Evolutionary conservation across 2,797 vertebrate species (phyloP), one percentile per base, ranked within the genome.

Genomic region (Falco columbarius): DNA sequence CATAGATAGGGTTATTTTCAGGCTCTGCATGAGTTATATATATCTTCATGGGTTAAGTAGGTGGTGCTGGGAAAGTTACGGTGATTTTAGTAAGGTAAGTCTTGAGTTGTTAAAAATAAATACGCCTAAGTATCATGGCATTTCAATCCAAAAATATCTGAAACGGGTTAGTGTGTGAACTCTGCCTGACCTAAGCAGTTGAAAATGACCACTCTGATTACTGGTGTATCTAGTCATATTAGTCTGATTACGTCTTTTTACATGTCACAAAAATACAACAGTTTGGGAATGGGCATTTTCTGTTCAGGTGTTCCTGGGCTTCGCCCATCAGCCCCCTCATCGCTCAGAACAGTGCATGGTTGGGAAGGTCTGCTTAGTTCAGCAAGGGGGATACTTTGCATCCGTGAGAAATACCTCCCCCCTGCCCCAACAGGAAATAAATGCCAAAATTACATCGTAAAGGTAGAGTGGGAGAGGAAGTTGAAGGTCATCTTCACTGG

Each of bases 61-160:
- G 74, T 89, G 79, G 88, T 90, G 66, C 72, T 52, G 66, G 52
- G 51, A 89, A 91, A 89, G 92, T 89, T 54, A 79, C 44, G 89
- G 23, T 88, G 73, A 94, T 95, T 91, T 91, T 67, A 73, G 52
- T 87, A 40, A 93, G 73, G 21, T 47, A 62, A 61, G n/a, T 54
- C 23, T 47, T 76, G 61, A 80, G 75, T 81, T 47, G 40, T 77
- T 86, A 87, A 92, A 94, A 93, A 85, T 85, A 79, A 71, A 65
- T 63, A 32, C 24, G 44, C 54, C 22, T n/a, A 62, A 61, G 29
- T 63, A 19, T 72, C 8, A 10, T 79, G 36, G 27, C 55, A n/a
- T 90, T 94, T 88, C 40, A 72, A 1, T 84, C 51, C 5, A 6
- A 75, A 93, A 95, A 88, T 83, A 72, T 72, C 34, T 83, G 36